phyloP scores from a whole-genome alignment of 2,797 vertebrate species.

The Coregonus suidteri region DNA sequence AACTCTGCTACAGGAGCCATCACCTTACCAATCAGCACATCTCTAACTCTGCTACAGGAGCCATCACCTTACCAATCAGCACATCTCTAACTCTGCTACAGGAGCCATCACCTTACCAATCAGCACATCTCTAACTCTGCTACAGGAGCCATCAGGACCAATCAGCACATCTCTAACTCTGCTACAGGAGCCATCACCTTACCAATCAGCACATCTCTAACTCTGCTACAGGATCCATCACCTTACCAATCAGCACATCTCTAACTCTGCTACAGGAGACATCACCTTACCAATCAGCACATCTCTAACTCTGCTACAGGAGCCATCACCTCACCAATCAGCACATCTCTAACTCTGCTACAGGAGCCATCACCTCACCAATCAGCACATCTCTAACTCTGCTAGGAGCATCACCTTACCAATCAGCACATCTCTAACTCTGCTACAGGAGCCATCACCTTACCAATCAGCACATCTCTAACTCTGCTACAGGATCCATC shows the following conservation, averaged over 20 bases:
- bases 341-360: constrained; percentile 55
- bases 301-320: constrained; percentile 59
- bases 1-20: constrained; percentile 60
- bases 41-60: constrained; percentile 60
- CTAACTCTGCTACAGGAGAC: constrained; percentile 60
- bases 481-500: constrained; percentile 61
- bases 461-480: constrained; percentile 17
- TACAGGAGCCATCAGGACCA: constrained; percentile 48
- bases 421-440: constrained; percentile 35
- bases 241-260: constrained; percentile 19
- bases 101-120: constrained; percentile 30
- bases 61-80: constrained; percentile 15
- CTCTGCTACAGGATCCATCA: constrained; percentile 62
- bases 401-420: constrained; percentile 45
- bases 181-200: constrained; percentile 49
- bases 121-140: constrained; percentile 49
- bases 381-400: constrained; percentile 47
- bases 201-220: constrained; percentile 19
- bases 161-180: constrained; percentile 47
- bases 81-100: constrained; percentile 58
- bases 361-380: constrained; percentile 36
- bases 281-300: constrained; percentile 18
- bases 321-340: constrained; percentile 23
- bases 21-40: constrained; percentile 23
- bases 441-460: constrained; percentile 57